These are phyloP conservation scores for Prosopocoilus inquinatus DNA, from an alignment of 2,888 invertebrate species.

Conservation along the genomic window DNA sequence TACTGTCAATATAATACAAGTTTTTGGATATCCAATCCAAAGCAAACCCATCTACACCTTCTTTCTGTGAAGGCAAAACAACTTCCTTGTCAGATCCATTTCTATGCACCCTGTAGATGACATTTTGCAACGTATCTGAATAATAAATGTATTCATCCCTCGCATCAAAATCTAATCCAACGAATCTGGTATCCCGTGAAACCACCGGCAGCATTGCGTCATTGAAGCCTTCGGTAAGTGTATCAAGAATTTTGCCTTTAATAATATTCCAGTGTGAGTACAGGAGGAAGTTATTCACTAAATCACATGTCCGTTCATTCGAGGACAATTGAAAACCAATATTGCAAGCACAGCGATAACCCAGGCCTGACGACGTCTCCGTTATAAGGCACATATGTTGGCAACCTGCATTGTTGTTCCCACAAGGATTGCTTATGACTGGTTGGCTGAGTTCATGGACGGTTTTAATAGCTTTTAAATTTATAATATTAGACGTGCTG, in stretches of 20 bases:
- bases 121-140: slow-evolving; percentile 94
- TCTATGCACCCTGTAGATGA: slow-evolving; percentile 80
- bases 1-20: slow-evolving; percentile 91
- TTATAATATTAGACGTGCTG: slow-evolving; percentile 75
- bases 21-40: slow-evolving; percentile 96
- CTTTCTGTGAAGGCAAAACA: slow-evolving; percentile 92
- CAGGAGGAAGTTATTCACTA: slow-evolving; percentile 86
- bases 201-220: slow-evolving; percentile 95
- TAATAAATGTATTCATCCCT: slow-evolving; percentile 91
- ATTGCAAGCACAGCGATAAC: slow-evolving; percentile 88
- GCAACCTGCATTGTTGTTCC: slow-evolving; percentile 84
- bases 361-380: slow-evolving; percentile 67
- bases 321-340: slow-evolving; percentile 77
- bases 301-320: slow-evolving; percentile 76
- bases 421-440: slow-evolving; percentile 76
- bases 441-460: slow-evolving; percentile 78
- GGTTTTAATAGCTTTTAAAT: slow-evolving; percentile 81
- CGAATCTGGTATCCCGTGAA: slow-evolving; percentile 86
- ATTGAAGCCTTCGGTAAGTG: slow-evolving; percentile 85
- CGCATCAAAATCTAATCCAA: slow-evolving; percentile 93
- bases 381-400: slow-evolving; percentile 94
- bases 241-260: slow-evolving; percentile 86
- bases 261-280: slow-evolving; percentile 95
- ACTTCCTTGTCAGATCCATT: slow-evolving; percentile 82
- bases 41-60: slow-evolving; percentile 93